Percentiles rank a stretch among this genome's conserved stretches.
phyloP scores from a whole-genome alignment of 2,113 vertebrate genomes.

The Urocolius indicus region DNA sequence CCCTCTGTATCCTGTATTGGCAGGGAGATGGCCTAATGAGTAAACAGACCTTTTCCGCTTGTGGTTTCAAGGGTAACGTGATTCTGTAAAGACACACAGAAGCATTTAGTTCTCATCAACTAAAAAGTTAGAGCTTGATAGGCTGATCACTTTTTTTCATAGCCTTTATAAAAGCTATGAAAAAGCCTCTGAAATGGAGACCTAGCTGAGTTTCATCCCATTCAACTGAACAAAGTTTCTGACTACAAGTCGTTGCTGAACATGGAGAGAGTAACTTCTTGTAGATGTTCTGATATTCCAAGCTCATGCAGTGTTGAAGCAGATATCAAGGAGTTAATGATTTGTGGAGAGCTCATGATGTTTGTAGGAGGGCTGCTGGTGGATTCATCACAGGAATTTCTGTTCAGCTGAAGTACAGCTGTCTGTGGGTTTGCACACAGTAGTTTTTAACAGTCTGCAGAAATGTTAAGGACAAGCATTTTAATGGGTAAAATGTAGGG shows the following conservation, averaged over 20 bases:
- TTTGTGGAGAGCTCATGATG: not conserved
- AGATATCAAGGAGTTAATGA: not conserved
- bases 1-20: not conserved
- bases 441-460: not conserved
- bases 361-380: not conserved
- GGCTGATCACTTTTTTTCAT: not conserved
- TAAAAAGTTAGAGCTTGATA: not conserved
- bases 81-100: not conserved
- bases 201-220: not conserved
- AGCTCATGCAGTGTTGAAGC: not conserved
- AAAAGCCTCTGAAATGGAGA: not conserved
- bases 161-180: not conserved
- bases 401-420: constrained; percentile 3
- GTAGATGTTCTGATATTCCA: not conserved
- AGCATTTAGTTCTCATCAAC: not conserved
- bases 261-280: not conserved
- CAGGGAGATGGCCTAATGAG: not conserved
- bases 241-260: not conserved
- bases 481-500: not conserved
- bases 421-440: not conserved
- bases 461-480: not conserved
- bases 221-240: not conserved
- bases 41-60: not conserved
- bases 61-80: not conserved
- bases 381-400: not conserved